Evolutionary conservation across 2,113 vertebrate genomes (phyloP).

Genomic region (Chroicocephalus ridibundus): DNA sequence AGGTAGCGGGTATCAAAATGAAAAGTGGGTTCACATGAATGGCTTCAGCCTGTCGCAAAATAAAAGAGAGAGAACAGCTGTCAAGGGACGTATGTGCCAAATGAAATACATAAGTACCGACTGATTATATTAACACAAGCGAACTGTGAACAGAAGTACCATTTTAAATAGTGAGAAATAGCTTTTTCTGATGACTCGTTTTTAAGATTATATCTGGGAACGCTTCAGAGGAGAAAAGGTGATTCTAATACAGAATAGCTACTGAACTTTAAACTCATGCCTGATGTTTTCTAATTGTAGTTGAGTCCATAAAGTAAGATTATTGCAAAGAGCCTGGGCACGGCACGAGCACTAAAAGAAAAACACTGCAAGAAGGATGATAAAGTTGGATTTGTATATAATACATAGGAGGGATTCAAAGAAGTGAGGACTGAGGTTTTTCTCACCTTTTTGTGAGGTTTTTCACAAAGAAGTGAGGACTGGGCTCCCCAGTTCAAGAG

Average conservation of each 20-base stretch:
- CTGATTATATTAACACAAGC: background rate
- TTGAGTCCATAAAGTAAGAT: background rate
- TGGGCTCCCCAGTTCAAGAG: no score
- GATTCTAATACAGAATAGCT: background rate
- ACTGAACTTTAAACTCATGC: background rate
- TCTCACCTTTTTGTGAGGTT: no score
- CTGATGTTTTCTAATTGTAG: background rate
- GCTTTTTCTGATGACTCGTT: background rate
- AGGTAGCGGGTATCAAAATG: slow-evolving; percentile 87
- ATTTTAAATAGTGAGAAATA: background rate
- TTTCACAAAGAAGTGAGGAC: no score
- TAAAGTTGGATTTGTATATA: background rate
- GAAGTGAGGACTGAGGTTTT: background rate
- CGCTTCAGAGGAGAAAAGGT: background rate
- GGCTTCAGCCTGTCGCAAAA: slow-evolving; percentile 82
- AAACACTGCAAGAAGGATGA: background rate
- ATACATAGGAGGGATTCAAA: background rate
- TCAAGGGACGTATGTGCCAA: background rate
- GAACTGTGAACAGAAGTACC: background rate
- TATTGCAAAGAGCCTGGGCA: background rate
- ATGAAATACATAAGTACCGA: background rate
- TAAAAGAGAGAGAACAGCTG: background rate
- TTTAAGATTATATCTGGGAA: background rate
- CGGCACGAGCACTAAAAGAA: background rate
- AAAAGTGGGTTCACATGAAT: slow-evolving; percentile 88